Evolutionary conservation across 92 coral and sea anemone genomes (phyloP).

Genomic region (Muricea muricata): DNA sequence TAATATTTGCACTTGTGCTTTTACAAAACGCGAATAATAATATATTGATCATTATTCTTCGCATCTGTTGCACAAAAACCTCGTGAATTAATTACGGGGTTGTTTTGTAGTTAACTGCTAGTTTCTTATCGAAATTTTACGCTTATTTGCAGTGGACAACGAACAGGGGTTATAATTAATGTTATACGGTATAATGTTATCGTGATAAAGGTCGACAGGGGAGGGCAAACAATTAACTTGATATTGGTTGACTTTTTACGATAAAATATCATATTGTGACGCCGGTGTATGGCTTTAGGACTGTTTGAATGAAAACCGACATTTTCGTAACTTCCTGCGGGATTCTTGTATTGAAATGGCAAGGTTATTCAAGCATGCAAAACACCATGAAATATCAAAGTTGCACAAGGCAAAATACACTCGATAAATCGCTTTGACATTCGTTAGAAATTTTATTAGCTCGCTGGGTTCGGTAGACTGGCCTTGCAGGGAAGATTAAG

Average conservation of each 20-base stretch:
- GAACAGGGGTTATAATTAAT: neutral
- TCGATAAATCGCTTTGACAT: too few relatives aligned
- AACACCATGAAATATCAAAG: neutral
- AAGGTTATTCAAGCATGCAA: neutral
- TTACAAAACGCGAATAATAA: neutral
- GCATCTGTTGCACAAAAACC: neutral
- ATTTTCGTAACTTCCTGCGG: constrained; percentile 19
- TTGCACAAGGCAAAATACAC: neutral
- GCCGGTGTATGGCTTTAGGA: neutral
- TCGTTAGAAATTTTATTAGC: neutral
- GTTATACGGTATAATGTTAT: neutral
- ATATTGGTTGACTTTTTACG: neutral
- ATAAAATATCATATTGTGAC: neutral
- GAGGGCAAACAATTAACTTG: constrained; percentile 16
- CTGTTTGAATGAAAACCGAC: neutral
- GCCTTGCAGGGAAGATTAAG: neutral
- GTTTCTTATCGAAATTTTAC: neutral
- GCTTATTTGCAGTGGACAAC: neutral
- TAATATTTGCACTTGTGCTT: neutral
- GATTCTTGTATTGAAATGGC: neutral
- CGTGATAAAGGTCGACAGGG: neutral
- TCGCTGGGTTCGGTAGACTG: neutral
- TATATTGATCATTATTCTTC: neutral
- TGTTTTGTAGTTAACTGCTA: neutral
- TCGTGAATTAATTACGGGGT: neutral